A percentile compares a stretch with the other conserved stretches of the same genome.
These are phyloP conservation scores for Lasiommata megera DNA, from an alignment of 2,888 invertebrate species.

Conservation along the genomic window DNA sequence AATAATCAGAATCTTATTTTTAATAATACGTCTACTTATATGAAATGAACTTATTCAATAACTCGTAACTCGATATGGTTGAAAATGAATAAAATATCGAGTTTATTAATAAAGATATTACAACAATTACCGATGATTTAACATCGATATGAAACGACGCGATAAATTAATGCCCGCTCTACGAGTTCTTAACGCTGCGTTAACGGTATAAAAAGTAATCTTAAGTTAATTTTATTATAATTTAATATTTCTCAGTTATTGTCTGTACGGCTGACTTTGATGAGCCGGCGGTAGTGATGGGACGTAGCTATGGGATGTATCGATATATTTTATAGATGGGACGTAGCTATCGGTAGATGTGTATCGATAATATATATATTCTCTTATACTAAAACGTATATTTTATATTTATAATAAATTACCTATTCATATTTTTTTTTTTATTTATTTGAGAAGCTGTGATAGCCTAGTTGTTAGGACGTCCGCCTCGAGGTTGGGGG, in stretches of 20 bases:
- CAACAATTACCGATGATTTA: neutral
- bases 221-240: constrained; percentile 78
- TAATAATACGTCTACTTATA: too few relatives aligned
- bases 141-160: neutral
- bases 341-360: too few relatives aligned
- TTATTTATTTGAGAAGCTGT: too few relatives aligned
- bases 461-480: too few relatives aligned
- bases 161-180: constrained; percentile 36
- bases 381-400: too few relatives aligned
- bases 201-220: constrained; percentile 69
- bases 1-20: too few relatives aligned
- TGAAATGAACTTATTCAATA: too few relatives aligned
- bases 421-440: too few relatives aligned
- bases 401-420: too few relatives aligned
- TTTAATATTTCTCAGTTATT: constrained; percentile 80
- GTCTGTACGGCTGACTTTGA: constrained; percentile 74
- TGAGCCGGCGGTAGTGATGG: constrained; percentile 64
- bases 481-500: too few relatives aligned
- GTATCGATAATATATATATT: too few relatives aligned
- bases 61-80: neutral
- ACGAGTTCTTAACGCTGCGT: constrained; percentile 36
- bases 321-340: constrained; percentile 8
- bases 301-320: constrained; percentile 14
- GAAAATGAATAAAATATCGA: neutral
- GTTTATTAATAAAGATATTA: neutral